Evolutionary conservation across 2,888 invertebrate genomes (phyloP), one percentile per base, ranked within the genome.

Genomic region (Philhelius pedissequus): DNA sequence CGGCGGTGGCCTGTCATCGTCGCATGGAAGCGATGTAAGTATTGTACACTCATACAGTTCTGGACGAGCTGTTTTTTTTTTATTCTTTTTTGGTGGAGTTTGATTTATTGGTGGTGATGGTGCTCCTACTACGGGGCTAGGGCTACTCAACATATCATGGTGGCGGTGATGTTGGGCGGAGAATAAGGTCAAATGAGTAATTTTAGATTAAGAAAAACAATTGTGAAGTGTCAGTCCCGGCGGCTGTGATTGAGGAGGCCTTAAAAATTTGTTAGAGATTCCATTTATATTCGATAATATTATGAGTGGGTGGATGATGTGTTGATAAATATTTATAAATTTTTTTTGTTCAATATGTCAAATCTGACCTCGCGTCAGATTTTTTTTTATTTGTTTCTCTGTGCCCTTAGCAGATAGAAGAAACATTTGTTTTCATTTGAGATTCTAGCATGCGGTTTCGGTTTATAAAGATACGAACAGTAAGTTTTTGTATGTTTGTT

Each of bases 11-110:
- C 87, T 87, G 84, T 89, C 89, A 86, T 89, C 89, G 71, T 88
- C 89, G 71, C 89, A 88, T 74, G 87, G 87, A 68, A 89, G 88
- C 87, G 90, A 90, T 86, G 90, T 90, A 88, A 90, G 90, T 90
- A 90, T 86, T 84, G 9, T 20, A n/a, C 9, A n/a, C 15, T 40
- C 40, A 3, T 40, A n/a, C 15, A 38, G 38, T 43, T 43, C 18
- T 18, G 43, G 43, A 43, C 43, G 43, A 43, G 8, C 18, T 43
- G 18, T 60, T 71, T 20, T 48, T 70, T 25, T 56, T 27, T 58
- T 40, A 35, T 70, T 52, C 40, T 52, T 25, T 30, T 22, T 30
- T 54, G 20, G 25, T 66, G 64, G 60, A 56, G 73, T 68, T 60
- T 40, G 66, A 58, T 56, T 54, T 76, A 76, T 81, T 78, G 62